These are phyloP conservation scores for Clivina fossor DNA, from an alignment of 2,888 invertebrate genomes.

Conservation along the genomic window DNA sequence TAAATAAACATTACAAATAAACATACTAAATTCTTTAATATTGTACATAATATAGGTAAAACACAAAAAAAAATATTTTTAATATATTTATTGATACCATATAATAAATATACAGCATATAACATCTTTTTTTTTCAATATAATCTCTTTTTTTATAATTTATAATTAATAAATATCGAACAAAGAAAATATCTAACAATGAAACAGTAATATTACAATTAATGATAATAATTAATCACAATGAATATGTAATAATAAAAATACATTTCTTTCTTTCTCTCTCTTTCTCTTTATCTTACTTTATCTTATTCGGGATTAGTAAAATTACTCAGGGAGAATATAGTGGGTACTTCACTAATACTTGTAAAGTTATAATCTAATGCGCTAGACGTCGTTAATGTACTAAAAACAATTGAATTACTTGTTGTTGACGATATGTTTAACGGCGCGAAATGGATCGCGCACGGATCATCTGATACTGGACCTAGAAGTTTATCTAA, in stretches of 20 bases:
- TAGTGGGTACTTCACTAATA: conserved; percentile 29
- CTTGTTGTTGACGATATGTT: conserved; percentile 26
- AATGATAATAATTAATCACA: too few relatives aligned
- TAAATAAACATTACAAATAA: too few relatives aligned
- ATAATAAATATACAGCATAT: conserved; percentile 31
- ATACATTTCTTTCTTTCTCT: conserved; percentile 7
- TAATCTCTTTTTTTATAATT: conserved; percentile 13
- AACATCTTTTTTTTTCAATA: conserved; percentile 22
- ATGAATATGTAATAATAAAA: conserved; percentile 13
- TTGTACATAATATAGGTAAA: too few relatives aligned
- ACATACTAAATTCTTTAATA: too few relatives aligned
- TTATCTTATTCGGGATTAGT: conserved; percentile 25
- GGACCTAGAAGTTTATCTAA: conserved; percentile 56
- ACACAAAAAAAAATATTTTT: too few relatives aligned
- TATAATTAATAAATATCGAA: not conserved
- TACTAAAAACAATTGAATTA: conserved; percentile 36
- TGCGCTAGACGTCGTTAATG: conserved; percentile 35
- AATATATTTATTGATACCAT: too few relatives aligned
- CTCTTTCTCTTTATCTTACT: too few relatives aligned
- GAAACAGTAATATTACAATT: too few relatives aligned
- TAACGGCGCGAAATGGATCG: conserved; percentile 21
- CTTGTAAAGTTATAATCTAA: conserved; percentile 29
- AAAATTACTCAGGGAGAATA: conserved; percentile 20
- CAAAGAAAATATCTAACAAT: too few relatives aligned
- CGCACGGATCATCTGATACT: conserved; percentile 46